Evolutionary conservation across 2,888 invertebrate genomes (phyloP), one percentile per base, ranked within the genome.

Genomic region (Dynastes maya): DNA sequence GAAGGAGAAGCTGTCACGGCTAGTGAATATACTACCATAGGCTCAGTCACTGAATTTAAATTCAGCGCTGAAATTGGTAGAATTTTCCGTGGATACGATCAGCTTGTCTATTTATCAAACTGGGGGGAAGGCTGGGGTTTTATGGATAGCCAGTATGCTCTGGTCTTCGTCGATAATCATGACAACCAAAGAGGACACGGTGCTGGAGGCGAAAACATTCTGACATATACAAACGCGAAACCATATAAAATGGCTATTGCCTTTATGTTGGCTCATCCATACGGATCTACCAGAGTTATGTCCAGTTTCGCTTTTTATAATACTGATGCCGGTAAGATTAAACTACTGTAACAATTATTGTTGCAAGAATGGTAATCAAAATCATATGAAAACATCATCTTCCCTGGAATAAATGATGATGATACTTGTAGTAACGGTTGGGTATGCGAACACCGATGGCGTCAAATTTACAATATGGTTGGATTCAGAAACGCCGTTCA

Each of bases 401-500:
- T 93, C 0, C 93, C 95, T 0, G 88, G 88, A 32, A 92, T 95
- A 80, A 92, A 93, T 82, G 86, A 90, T 8, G 63, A 63, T 4
- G 94, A 95, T 80, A 89, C 90, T 0, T 96, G 96, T 85, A 90
- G 90, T 0, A 92, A 92, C 82, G 95, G 95, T 2, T 96, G 95
- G 95, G 88, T 96, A 0, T 96, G 96, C 84, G 96, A 97, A 87
- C 95, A 97, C 88, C 91, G 96, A 37, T 96, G 96, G 96, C 90
- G 94, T 0, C 94, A 95, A 86, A 95, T 96, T 83, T 93, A 89
- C 89, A 92, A 93, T 81, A 96, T 96, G 96, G 93, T 95, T 0
- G 90, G 88, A 0, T 96, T 96, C 87, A 92, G 94, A 81, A 95
- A 95, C 84, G 91, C 90, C 0, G 95, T 92, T 0, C 90, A 90